Base-by-base conservation (phyloP, 2,113 vertebrate species). In the Ophiodon elongatus region DNA sequence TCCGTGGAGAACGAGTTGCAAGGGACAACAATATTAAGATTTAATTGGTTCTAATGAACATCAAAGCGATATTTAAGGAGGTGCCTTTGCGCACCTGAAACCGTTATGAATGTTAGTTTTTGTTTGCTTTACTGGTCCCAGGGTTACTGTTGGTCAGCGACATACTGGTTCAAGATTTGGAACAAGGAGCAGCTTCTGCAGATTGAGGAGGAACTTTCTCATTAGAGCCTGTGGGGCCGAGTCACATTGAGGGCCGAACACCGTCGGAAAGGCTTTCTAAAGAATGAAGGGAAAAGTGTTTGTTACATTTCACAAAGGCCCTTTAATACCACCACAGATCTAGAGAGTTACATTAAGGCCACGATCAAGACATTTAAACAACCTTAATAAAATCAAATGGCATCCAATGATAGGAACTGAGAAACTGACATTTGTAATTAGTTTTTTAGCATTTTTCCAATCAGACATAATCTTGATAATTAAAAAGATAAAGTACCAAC, bases 211-310 rank as follows among this genome's bases (percentile, higher is more conserved):
- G 31, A 93, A 95, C 72, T 95, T 93, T 56, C 87, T 94, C 63
- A 95, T 86, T 7, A 95, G 88, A 66, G 87, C 82, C 76, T 96
- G 90, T 27, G 95, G 79, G 10, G 86, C 91, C 7, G 19, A 60
- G 76, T 95, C 35, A 52, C 94, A 96, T n/a, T 78, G 35, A 41
- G 93, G 90, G 15, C 94, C 94, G 56, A 96, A 95, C 27, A 94
- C 91, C 15, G 80, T 75, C 63, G 92, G 79, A 33, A 93, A 93
- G 11, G 79, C 78, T 64, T 89, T 91, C 94, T 96, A 45, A n/a
- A 64, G 19, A 43, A 54, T 21, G 84, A 57, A 63, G 11, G 43
- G 25, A 43, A 56, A 80, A 27, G 4, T 6, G 7, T 29, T 45
- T 0, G 21, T 79, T 33, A 25, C 8, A 62, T 63, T 67, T 52